Evolutionary conservation across 1,140 invertebrate species (phyloP).

Genomic region (Cotesia typhae): DNA sequence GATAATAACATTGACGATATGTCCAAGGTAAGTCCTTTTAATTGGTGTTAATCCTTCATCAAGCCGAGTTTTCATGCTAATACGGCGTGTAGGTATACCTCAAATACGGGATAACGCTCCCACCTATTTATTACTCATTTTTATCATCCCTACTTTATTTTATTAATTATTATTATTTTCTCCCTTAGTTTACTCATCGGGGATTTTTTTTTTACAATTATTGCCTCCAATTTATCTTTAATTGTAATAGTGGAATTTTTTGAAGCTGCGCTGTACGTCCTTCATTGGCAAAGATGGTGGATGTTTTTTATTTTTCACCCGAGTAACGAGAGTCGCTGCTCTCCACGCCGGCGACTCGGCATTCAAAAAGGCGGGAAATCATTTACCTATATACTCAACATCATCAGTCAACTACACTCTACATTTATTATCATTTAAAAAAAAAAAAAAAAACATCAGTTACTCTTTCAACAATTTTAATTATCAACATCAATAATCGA

Average conservation of each 20-base stretch:
- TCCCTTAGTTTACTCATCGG: neutral
- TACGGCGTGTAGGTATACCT: slow-evolving; percentile 47
- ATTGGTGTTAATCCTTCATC: slow-evolving; percentile 44
- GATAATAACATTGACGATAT: slow-evolving; percentile 65
- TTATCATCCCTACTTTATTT: neutral
- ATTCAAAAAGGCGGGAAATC: slow-evolving; percentile 55
- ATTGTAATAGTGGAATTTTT: slow-evolving; percentile 36
- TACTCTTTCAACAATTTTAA: neutral
- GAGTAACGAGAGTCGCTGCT: slow-evolving; percentile 36
- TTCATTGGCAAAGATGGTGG: slow-evolving; percentile 61
- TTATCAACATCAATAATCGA: too few relatives aligned
- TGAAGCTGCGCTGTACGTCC: slow-evolving; percentile 55
- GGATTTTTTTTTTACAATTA: neutral
- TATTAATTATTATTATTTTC: neutral
- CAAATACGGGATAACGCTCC: slow-evolving; percentile 47
- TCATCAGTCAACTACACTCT: neutral
- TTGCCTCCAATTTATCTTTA: neutral
- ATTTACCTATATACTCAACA: neutral
- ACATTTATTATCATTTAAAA: neutral
- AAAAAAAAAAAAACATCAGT: neutral
- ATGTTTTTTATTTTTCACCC: slow-evolving; percentile 56
- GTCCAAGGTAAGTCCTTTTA: slow-evolving; percentile 57
- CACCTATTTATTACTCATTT: slow-evolving; percentile 40
- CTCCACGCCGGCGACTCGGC: slow-evolving; percentile 35
- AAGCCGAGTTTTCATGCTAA: slow-evolving; percentile 63